These are phyloP conservation scores for Acholoe squamosa DNA, from an alignment of 2,888 invertebrate species.

Conservation along the genomic window DNA sequence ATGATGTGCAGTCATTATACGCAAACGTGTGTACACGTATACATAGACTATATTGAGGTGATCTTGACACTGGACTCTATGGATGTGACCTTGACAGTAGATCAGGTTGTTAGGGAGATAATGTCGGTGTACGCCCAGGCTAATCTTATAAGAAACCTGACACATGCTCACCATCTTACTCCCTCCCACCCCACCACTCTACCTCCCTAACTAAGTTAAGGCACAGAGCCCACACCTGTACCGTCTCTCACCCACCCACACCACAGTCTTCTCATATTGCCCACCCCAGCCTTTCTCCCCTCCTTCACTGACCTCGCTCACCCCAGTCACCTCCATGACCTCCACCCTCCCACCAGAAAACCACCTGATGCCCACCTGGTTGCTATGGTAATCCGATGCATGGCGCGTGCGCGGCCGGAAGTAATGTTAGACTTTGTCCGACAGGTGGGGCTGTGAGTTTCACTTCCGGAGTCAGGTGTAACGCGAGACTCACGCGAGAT, in stretches of 20 bases:
- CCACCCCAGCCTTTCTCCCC: neutral
- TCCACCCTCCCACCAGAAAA: neutral
- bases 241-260: neutral
- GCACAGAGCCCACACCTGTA: neutral
- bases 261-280: neutral
- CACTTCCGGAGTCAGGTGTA: neutral
- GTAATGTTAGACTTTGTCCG: neutral
- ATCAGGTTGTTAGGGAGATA: slow-evolving; percentile 9
- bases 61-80: neutral
- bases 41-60: no score
- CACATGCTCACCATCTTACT: neutral
- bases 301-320: neutral
- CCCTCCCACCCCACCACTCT: neutral
- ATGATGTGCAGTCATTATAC: no score
- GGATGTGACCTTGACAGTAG: slow-evolving; percentile 31
- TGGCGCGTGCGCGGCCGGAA: neutral
- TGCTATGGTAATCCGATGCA: slow-evolving; percentile 8
- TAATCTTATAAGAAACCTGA: neutral
- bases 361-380: slow-evolving; percentile 52
- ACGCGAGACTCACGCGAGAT: neutral
- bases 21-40: no score
- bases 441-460: neutral
- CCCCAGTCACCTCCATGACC: neutral
- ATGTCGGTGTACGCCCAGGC: neutral
- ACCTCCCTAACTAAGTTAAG: neutral